Evolutionary conservation across 2,113 vertebrate species (phyloP), one percentile per base, ranked within the genome.

Genomic region (Notarius lentiginosus): DNA sequence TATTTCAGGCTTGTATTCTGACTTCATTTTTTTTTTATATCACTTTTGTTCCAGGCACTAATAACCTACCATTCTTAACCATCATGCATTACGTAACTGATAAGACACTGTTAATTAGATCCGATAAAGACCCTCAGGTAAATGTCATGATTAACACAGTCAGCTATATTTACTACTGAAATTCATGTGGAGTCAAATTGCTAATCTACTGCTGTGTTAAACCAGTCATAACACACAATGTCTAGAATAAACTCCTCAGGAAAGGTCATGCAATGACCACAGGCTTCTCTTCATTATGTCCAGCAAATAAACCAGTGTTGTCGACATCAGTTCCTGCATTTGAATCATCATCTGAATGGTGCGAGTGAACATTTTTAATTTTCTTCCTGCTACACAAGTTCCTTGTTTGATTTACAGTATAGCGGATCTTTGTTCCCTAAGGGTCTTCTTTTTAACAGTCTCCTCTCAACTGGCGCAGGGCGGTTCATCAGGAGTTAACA

Each of bases 401-500:
- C 86, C 81, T 72, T 82, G 58, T 88, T 73, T 84, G 60, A 81
- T 88, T 75, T 68, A 86, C 87, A 76, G 87, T 86, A 86, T 12
- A 47, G 34, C 27, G 10, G 81, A 75, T 49, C 61, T 88, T 79
- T 63, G 83, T 85, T 86, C 84, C 73, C 84, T 79, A 51, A 49
- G 20, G 58, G 79, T 56, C 6, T 68, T 41, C 30, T 30, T 83
- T 84, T 85, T 53, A 86, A 68, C 63, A 61, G 86, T 77, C 24
- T 56, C 73, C 63, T 88, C 22, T 58, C 80, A 84, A 88, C 53
- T 87, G 76, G 66, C 88, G 65, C 76, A n/a, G 4, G 24, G 0
- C 41, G 12, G 27, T 80, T 86, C 63, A 87, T 76, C 66, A 75
- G 60, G 89, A 92, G 93, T 94, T 95, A 93, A 94, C 75, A 63